Conservation (phyloP, 2,888 invertebrate genomes). For the Dynastes tityus region DNA sequence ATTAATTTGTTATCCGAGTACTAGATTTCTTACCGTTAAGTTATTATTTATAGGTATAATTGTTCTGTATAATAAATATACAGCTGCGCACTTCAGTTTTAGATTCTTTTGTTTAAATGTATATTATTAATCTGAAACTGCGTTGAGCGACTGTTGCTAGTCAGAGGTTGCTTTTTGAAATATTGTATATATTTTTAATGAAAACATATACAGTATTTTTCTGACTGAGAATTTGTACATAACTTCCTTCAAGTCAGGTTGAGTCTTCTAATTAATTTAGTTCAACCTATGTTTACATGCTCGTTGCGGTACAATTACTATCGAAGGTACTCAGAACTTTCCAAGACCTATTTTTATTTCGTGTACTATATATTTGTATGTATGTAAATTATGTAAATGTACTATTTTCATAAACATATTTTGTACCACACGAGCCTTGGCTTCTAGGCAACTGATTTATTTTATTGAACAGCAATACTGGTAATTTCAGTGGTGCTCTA, state of each 20-base stretch:
- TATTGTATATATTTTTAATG: slow-evolving; percentile 66
- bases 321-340: slow-evolving; percentile 53
- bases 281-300: slow-evolving; percentile 53
- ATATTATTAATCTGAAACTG: slow-evolving; percentile 66
- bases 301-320: slow-evolving; percentile 57
- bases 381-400: slow-evolving; percentile 57
- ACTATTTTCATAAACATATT: slow-evolving; percentile 56
- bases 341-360: slow-evolving; percentile 55
- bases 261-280: slow-evolving; percentile 53
- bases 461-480: slow-evolving; percentile 50
- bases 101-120: slow-evolving; percentile 49
- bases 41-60: slow-evolving; percentile 67
- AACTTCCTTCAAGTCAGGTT: slow-evolving; percentile 53
- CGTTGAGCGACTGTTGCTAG: slow-evolving; percentile 67
- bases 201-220: slow-evolving; percentile 69
- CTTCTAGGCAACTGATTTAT: slow-evolving; percentile 51
- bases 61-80: slow-evolving; percentile 69
- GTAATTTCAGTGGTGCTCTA: slow-evolving; percentile 49
- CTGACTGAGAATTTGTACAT: slow-evolving; percentile 62
- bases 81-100: slow-evolving; percentile 65
- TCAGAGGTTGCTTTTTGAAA: slow-evolving; percentile 64
- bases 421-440: slow-evolving; percentile 56
- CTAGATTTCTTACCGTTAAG: slow-evolving; percentile 67
- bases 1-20: slow-evolving; percentile 64
- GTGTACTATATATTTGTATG: slow-evolving; percentile 57